Conservation (phyloP, 1,140 invertebrate genomes). For the Trachymyrmex cornetzi region DNA sequence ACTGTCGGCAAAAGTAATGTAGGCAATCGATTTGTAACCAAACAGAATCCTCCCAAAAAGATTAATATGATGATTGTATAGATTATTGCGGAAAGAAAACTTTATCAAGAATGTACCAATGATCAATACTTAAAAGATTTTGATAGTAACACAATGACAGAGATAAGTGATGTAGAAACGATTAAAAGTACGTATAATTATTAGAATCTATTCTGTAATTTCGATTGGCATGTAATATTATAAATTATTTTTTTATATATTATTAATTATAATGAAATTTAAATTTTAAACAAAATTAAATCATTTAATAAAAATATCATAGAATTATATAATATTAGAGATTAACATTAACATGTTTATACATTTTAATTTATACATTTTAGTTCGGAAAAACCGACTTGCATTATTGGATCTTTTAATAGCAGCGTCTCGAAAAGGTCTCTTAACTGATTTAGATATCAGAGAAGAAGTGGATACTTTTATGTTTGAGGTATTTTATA, state of each 20-base stretch:
- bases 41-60: background rate
- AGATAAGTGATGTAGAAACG: background rate
- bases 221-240: background rate
- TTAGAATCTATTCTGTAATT: background rate
- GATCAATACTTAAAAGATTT: background rate
- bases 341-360: background rate
- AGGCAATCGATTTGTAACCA: no score
- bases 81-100: background rate
- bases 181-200: background rate
- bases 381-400: conserved; percentile 87
- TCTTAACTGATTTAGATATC: conserved; percentile 89
- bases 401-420: conserved; percentile 94
- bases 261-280: background rate
- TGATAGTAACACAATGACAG: background rate
- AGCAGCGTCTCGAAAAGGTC: conserved; percentile 86
- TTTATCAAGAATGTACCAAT: background rate
- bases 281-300: background rate
- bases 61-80: background rate
- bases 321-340: background rate
- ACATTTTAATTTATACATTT: background rate
- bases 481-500: background rate
- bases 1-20: no score
- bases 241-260: background rate
- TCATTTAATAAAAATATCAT: background rate
- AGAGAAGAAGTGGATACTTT: conserved; percentile 93